A percentile compares a stretch with the other conserved stretches of the same genome.
These are phyloP conservation scores for Harmothoe impar DNA, from an alignment of 2,888 invertebrate genomes.

Conservation along the genomic window DNA sequence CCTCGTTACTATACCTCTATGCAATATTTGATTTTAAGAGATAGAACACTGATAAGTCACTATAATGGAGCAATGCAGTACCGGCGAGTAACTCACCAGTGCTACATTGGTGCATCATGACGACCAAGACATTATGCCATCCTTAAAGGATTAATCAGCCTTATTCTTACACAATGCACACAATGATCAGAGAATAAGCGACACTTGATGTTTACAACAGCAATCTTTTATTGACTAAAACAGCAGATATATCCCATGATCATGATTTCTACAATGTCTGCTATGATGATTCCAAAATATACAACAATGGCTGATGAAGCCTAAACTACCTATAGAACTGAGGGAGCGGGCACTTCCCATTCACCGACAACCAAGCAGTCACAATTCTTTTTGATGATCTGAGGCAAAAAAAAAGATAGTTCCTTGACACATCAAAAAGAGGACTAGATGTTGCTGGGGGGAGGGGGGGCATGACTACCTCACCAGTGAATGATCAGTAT, in stretches of 20 bases:
- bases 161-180: too few relatives aligned
- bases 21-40: too few relatives aligned
- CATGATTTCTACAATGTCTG: conserved; percentile 66
- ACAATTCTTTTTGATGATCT: neutral
- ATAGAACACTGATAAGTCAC: too few relatives aligned
- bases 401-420: neutral
- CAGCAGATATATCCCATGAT: conserved; percentile 67
- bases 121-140: too few relatives aligned
- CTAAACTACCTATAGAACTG: conserved; percentile 56
- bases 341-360: conserved; percentile 25
- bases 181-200: too few relatives aligned
- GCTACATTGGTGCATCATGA: too few relatives aligned
- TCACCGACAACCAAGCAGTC: conserved; percentile 39
- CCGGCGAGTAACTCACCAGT: too few relatives aligned
- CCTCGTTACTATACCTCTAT: too few relatives aligned
- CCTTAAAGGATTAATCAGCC: too few relatives aligned
- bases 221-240: conserved; percentile 66
- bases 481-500: neutral
- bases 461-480: conserved; percentile 1
- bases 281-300: conserved; percentile 66
- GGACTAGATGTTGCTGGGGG: conserved; percentile 1
- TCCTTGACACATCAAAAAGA: neutral
- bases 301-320: conserved; percentile 66
- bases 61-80: too few relatives aligned
- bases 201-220: conserved; percentile 60